Evolutionary conservation across 1,140 invertebrate genomes (phyloP).

Genomic region (Drosophila lacteicornis): DNA sequence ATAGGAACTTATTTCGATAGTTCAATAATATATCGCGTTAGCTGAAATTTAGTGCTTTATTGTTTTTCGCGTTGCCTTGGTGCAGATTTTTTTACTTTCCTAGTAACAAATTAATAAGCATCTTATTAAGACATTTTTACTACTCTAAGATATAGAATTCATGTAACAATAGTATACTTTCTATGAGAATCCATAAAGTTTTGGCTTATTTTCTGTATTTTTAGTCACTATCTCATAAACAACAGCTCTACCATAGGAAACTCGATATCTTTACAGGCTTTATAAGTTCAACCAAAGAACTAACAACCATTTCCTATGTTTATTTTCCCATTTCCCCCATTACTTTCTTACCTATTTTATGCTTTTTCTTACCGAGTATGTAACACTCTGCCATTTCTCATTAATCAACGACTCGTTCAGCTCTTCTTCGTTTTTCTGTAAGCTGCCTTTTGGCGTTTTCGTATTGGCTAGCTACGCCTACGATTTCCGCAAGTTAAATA

Average conservation of each 20-base stretch:
- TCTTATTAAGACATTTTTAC: no score
- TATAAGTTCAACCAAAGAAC: background rate
- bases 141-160: no score
- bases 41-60: no score
- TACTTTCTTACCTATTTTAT: conserved; percentile 1
- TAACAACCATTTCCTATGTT: background rate
- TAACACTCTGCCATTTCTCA: conserved; percentile 28
- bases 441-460: conserved; percentile 47
- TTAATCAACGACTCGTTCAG: conserved; percentile 14
- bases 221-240: no score
- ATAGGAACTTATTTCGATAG: no score
- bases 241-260: no score
- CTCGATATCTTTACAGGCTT: no score
- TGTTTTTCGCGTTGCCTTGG: no score
- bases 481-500: conserved; percentile 59
- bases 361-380: background rate
- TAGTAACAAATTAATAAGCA: no score
- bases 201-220: background rate
- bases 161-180: no score
- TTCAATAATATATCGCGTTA: no score
- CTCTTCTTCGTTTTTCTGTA: conserved; percentile 19
- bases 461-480: conserved; percentile 62
- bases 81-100: no score
- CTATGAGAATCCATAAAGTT: background rate
- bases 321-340: conserved; percentile 4